Conservation (phyloP, 2,113 vertebrate genomes). For the Apteryx mantelli region DNA sequence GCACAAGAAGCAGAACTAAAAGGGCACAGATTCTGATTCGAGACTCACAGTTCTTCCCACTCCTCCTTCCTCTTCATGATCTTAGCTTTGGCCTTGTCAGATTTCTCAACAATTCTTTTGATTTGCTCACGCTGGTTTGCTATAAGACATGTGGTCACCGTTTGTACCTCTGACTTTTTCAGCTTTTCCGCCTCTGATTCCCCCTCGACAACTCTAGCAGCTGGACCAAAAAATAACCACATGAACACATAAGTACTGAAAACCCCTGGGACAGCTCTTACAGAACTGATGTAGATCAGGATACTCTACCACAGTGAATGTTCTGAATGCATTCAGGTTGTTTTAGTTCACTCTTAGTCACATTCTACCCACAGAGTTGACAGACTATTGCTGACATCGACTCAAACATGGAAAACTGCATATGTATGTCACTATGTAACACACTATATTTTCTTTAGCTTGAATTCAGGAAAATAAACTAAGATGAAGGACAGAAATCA, state of each 20-base stretch:
- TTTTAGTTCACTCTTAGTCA: neutral
- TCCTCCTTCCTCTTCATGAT: conserved; percentile 86
- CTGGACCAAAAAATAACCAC: neutral
- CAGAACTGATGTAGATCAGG: neutral
- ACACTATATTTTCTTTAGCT: neutral
- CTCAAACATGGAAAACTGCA: neutral
- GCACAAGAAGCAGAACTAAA: neutral
- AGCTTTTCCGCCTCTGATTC: conserved; percentile 14
- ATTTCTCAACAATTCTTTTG: conserved; percentile 82
- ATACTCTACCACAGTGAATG: neutral
- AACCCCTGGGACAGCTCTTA: neutral
- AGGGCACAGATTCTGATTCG: neutral
- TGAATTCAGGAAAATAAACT: neutral
- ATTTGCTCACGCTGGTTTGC: conserved; percentile 81
- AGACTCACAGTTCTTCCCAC: conserved; percentile 91
- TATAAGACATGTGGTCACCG: conserved; percentile 52
- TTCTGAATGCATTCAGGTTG: neutral
- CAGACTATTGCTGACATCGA: neutral
- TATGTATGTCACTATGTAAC: neutral
- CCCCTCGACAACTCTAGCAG: neutral
- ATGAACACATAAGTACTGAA: neutral
- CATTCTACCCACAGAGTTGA: neutral
- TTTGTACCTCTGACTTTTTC: neutral
- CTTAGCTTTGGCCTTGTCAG: conserved; percentile 80
- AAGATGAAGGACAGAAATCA: neutral